Evolutionary conservation across 1,140 invertebrate genomes (phyloP).

Genomic region (Plectrocnemia conspersa): DNA sequence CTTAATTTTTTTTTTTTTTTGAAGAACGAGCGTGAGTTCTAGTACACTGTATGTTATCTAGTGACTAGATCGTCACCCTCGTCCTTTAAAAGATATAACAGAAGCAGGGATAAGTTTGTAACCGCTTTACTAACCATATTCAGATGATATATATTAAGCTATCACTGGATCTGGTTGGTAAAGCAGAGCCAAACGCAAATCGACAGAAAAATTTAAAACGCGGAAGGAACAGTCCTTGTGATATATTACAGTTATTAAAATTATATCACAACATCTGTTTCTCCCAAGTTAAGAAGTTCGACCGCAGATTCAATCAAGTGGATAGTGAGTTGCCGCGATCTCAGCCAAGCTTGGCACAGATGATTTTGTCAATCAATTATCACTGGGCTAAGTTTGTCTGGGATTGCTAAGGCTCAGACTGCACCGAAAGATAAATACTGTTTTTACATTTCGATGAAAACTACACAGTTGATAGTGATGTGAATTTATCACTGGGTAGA

Average conservation of each 20-base stretch:
- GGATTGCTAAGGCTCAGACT: too few relatives aligned
- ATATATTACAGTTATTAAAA: conserved; percentile 36
- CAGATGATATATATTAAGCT: conserved; percentile 1
- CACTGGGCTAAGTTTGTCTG: conserved; percentile 19
- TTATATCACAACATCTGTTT: conserved; percentile 47
- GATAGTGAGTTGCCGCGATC: conserved; percentile 36
- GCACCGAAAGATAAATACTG: too few relatives aligned
- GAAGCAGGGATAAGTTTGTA: background rate
- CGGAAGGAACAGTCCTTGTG: conserved; percentile 48
- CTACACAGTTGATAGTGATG: background rate
- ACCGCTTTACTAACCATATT: background rate
- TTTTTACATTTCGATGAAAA: background rate
- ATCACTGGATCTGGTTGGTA: conserved; percentile 10
- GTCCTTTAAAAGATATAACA: background rate
- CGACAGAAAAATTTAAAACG: conserved; percentile 21
- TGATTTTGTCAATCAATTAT: conserved; percentile 6
- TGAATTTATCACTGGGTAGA: conserved; percentile 11
- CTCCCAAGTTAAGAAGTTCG: conserved; percentile 28
- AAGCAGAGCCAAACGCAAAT: background rate
- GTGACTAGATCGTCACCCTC: conserved; percentile 21
- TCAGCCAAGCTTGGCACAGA: conserved; percentile 3
- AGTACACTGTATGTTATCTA: conserved; percentile 12
- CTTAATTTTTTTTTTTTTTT: background rate
- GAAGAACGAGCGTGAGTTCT: conserved; percentile 4
- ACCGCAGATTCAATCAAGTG: background rate